Evolutionary conservation across 2,797 vertebrate species (phyloP), one percentile per base, ranked within the genome.

Genomic region (Neosalanx taihuensis): DNA sequence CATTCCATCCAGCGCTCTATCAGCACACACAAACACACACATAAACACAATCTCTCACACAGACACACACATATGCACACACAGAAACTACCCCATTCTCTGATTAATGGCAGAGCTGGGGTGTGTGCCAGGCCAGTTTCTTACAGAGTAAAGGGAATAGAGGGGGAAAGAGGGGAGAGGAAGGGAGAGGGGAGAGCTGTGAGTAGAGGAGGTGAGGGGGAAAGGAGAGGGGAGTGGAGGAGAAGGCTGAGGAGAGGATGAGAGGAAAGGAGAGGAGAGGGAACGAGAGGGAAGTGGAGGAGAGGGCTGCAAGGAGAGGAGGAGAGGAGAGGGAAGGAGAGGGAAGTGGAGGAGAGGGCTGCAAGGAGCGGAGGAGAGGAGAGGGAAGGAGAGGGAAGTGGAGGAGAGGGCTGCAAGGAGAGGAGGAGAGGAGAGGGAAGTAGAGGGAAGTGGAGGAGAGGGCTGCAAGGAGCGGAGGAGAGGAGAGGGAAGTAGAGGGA

Each of bases 91-190:
- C 87, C 80, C 72, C 82, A 85, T 86, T 76, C 76, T 80, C 82
- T 92, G 89, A 94, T 95, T 94, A 93, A 94, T 94, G 93, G 92
- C 90, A 91, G 91, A 89, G 89, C 79, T 87, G 89, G 91, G 92
- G 90, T 91, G 89, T 86, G 85, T 94, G 92, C 91, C 90, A 93
- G 92, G 91, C 87, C 81, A 91, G 89, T 87, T 90, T 76, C 74
- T 81, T 74, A 70, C 67, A 66, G 82, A 85, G 83, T 75, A 82
- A 73, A 87, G 83, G 76, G 74, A 85, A 78, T 63, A 64, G 35
- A 79, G 31, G 60, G 15, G 31, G 20, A 10, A 53, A 18, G 30
- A 53, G 65, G 37, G n/a, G 18, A 37, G 62, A 64, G 60, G 65
- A 37, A 10, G 53, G 46, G 35, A 78, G 26, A 70, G 60, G 60